Evolutionary conservation across 2,797 vertebrate species (phyloP).

Genomic region (Dendrocincla tyrannina): DNA sequence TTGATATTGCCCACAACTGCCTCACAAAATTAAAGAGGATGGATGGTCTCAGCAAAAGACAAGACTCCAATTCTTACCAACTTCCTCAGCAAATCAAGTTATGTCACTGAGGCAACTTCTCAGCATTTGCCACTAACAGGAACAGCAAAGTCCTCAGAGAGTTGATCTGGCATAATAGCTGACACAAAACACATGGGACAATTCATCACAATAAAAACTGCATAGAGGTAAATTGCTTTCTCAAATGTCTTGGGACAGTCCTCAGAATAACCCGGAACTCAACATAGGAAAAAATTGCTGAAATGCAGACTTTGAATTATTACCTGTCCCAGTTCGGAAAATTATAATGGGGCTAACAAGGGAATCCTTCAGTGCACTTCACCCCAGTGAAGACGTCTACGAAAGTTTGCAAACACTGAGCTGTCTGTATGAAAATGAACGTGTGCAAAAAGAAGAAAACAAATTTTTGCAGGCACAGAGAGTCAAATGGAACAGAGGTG

Average conservation of each 20-base stretch:
- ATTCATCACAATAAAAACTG: neutral
- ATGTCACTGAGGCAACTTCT: slow-evolving; percentile 26
- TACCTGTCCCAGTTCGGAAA: neutral
- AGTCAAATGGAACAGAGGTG: neutral
- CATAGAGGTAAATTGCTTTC: neutral
- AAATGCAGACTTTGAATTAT: neutral
- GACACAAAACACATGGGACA: neutral
- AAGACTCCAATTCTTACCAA: neutral
- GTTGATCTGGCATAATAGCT: neutral
- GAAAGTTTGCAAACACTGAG: neutral
- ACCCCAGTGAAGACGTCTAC: neutral
- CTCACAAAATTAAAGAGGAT: neutral
- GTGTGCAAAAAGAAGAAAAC: neutral
- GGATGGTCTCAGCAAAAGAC: neutral
- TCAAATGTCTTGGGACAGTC: neutral
- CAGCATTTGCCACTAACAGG: neutral
- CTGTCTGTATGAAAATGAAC: neutral
- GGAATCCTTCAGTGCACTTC: neutral
- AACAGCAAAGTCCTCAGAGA: neutral
- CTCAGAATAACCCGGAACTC: neutral
- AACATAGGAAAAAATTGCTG: neutral
- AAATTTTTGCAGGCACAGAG: neutral
- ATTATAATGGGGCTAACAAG: neutral
- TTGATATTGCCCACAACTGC: too few species aligned
- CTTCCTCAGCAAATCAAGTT: slow-evolving; percentile 48